A percentile compares a stretch with the other conserved stretches of the same genome.
These are phyloP conservation scores for Axis porcinus DNA, from an alignment of 2,113 vertebrate species.

Conservation along the genomic window DNA sequence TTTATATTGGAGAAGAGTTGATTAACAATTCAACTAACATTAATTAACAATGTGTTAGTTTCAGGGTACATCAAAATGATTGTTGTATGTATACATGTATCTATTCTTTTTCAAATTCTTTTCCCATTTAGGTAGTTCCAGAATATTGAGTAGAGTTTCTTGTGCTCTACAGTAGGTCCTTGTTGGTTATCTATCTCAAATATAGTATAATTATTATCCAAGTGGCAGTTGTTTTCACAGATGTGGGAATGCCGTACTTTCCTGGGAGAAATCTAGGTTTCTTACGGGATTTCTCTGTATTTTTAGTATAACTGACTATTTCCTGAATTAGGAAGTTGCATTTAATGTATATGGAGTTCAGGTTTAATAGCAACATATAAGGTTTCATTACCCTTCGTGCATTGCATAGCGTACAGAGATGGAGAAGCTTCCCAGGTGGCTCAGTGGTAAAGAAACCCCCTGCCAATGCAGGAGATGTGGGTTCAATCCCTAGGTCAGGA, in stretches of 20 bases:
- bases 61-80: background rate
- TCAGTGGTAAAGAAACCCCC: background rate
- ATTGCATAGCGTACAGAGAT: background rate
- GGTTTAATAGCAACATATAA: background rate
- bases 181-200: background rate
- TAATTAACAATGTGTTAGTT: background rate
- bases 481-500: no score
- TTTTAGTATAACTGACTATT: background rate
- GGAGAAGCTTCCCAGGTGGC: background rate
- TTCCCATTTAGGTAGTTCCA: background rate
- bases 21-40: background rate
- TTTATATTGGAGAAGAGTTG: background rate
- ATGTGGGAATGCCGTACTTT: background rate
- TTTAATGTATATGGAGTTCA: background rate
- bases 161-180: background rate
- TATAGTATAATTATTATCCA: background rate
- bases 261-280: background rate
- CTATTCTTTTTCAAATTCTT: background rate
- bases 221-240: background rate
- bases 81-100: background rate
- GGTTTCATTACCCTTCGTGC: rapidly evolving
- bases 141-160: background rate
- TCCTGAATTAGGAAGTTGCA: background rate
- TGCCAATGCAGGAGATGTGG: no score
- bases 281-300: background rate